Evolutionary conservation across 2,113 vertebrate genomes (phyloP).

Genomic region (Procavia capensis): DNA sequence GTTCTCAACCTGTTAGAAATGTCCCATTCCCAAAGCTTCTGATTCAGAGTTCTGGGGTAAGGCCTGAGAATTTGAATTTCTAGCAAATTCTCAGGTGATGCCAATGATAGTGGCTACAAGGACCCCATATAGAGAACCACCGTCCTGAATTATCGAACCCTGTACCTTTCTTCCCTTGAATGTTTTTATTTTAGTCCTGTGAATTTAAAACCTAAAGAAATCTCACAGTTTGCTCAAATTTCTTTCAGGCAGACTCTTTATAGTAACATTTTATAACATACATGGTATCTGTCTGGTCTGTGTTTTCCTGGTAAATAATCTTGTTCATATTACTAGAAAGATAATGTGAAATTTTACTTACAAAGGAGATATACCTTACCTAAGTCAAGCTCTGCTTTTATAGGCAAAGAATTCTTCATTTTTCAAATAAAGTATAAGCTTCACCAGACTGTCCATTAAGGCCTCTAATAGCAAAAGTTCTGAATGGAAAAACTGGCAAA

Average conservation of each 20-base stretch:
- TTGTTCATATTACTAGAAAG: background rate
- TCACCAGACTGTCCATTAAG: background rate
- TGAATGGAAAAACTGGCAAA: slow-evolving; percentile 19
- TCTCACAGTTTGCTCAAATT: background rate
- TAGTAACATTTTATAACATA: background rate
- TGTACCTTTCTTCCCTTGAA: background rate
- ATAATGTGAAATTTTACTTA: background rate
- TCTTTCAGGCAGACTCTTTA: background rate
- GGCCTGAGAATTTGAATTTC: background rate
- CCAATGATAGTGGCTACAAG: background rate
- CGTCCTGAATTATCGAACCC: background rate
- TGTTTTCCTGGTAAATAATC: slow-evolving; percentile 35
- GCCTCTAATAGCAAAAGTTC: background rate
- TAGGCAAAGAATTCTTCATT: background rate
- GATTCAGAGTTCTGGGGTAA: background rate
- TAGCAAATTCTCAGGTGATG: background rate
- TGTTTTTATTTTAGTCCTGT: background rate
- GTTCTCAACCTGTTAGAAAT: background rate
- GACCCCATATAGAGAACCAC: background rate
- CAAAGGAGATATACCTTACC: background rate
- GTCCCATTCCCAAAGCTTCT: background rate
- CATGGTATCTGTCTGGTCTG: background rate
- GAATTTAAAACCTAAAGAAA: background rate
- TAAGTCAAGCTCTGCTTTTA: background rate
- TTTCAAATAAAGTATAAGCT: background rate